Base-by-base conservation (phyloP, 1,140 invertebrate genomes). In the Doryteuthis pealeii region DNA sequence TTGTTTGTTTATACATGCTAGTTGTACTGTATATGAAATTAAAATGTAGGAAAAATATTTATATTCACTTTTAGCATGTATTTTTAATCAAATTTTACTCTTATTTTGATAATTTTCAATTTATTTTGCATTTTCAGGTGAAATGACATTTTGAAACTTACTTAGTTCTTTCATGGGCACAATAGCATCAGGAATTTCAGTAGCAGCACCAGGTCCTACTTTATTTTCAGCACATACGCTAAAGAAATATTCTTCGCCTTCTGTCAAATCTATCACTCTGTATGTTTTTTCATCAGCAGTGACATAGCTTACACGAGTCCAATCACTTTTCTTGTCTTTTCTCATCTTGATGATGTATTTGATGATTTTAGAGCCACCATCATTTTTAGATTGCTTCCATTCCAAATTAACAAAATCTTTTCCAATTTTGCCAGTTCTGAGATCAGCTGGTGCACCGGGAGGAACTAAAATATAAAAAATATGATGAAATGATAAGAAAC, bases 171-270 rank as follows among this genome's bases (percentile, higher is more conserved):
- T 95, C 88, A 94, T 94, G 0, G 97, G 96, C 79, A 92, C 92
- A 78, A 98, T 95, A 10, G 96, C 94, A 93, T 26, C 95, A 94
- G 82, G 96, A 93, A 94, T 94, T 54, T 92, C 91, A 22, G 98
- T 89, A 2, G 96, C 95, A 77, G 92, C 92, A 66, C 97, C 96
- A 86, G 96, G 94, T 1, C 96, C 97, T 30, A 96, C 97, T 69
- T 95, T 95, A 88, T 99, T 99, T 87, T 99, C 97, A 40, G 98
- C 97, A 68, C 94, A 91, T 0, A 99, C 92, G 70, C 97, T 91
- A 91, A 99, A 99, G 80, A 93, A 93, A 87, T 99, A 99, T 83
- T 96, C 80, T 22, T 97, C 95, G 45, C 94, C 95, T 88, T 99
- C 96, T 12, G 91, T 93, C 10, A 99, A 89, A 82, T 94, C 93